phyloP scores from a whole-genome alignment of 92 coral and sea anemone species.

The Umimayanthus kanabou region DNA sequence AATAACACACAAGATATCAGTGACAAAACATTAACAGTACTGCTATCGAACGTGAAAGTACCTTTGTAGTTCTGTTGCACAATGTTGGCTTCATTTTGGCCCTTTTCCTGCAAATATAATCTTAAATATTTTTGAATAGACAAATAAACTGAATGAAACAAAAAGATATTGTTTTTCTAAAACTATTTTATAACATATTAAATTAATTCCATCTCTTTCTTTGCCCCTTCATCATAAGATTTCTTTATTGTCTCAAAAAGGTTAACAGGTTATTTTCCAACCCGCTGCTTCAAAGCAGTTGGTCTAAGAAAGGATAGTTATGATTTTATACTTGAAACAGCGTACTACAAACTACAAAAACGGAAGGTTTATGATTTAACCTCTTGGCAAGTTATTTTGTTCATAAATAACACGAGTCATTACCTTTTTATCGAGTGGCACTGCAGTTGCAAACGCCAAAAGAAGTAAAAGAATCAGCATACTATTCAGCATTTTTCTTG shows the following conservation, averaged over 20 bases:
- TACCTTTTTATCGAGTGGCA: not conserved
- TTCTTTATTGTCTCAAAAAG: not conserved
- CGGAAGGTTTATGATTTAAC: not conserved
- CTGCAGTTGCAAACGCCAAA: not conserved
- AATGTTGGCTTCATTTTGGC: not conserved
- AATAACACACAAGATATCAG: not conserved
- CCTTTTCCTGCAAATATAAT: not conserved
- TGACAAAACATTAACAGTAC: too few species aligned
- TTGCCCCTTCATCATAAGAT: not conserved
- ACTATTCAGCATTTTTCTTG: not conserved
- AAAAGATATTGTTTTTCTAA: too few species aligned
- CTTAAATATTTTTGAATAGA: not conserved
- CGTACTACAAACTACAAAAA: not conserved
- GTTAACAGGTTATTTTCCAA: not conserved
- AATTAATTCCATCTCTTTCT: not conserved
- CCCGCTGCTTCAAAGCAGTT: not conserved
- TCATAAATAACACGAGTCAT: not conserved
- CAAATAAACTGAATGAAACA: not conserved
- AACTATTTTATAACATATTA: too few species aligned
- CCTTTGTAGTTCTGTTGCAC: not conserved
- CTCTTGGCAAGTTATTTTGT: not conserved
- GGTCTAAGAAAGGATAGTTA: not conserved
- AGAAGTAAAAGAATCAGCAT: not conserved
- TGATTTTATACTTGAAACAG: not conserved
- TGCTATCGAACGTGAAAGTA: not conserved